These are phyloP conservation scores for Acomys russatus DNA, from an alignment of 2,797 vertebrate genomes.

Conservation along the genomic window DNA sequence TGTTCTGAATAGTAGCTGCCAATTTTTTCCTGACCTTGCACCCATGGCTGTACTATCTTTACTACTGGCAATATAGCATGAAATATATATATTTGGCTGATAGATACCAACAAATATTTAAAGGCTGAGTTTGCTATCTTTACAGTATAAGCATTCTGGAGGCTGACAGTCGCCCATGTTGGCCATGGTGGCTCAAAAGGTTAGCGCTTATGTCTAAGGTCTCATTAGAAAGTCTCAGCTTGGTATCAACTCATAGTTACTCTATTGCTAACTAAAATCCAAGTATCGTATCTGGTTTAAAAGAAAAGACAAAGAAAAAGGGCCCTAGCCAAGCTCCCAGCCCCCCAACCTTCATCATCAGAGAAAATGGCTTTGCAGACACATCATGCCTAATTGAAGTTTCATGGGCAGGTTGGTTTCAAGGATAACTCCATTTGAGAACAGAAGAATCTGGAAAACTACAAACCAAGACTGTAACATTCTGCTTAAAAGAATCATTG, in stretches of 20 bases:
- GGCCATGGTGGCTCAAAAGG: background rate
- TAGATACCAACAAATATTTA: background rate
- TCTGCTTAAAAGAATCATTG: slow-evolving; percentile 31
- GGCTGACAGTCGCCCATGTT: background rate
- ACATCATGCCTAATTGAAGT: background rate
- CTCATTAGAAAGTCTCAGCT: background rate
- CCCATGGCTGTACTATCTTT: background rate
- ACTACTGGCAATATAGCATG: background rate
- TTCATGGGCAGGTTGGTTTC: background rate
- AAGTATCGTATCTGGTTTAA: background rate
- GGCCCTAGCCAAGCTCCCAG: background rate
- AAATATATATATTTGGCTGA: slow-evolving; percentile 25
- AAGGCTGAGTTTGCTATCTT: background rate
- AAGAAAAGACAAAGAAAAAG: slow-evolving; percentile 1
- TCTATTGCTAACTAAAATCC: background rate
- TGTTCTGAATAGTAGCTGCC: background rate
- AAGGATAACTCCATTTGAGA: background rate
- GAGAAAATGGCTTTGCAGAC: slow-evolving; percentile 14
- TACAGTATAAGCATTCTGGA: background rate
- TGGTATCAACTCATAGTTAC: background rate
- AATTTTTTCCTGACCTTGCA: background rate
- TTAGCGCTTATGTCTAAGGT: background rate
- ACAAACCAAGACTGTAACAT: background rate
- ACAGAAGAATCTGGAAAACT: background rate
- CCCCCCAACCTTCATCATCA: background rate